A percentile compares a stretch with the other conserved stretches of the same genome.
Evolutionary conservation across 2,888 invertebrate species (phyloP).

Genomic region (Volucella bombylans): DNA sequence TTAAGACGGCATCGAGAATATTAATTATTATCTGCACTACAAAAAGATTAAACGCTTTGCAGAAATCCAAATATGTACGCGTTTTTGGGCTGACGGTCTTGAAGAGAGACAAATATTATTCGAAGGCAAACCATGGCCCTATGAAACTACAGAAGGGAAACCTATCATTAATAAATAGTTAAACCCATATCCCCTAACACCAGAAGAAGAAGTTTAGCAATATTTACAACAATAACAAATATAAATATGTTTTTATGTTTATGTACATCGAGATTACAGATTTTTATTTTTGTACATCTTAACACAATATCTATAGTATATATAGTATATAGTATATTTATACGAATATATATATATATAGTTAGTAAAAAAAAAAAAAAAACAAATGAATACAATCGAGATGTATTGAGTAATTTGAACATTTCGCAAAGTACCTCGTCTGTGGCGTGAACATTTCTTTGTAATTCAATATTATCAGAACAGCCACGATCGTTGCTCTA

Average conservation of each 20-base stretch:
- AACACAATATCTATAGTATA: conserved; percentile 59
- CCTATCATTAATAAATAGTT: neutral
- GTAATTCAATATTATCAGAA: conserved; percentile 83
- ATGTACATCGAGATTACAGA: conserved; percentile 62
- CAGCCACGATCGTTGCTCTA: conserved; percentile 83
- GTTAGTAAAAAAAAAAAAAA: conserved; percentile 38
- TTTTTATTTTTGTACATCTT: conserved; percentile 45
- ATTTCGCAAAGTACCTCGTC: conserved; percentile 83
- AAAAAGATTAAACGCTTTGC: too few relatives aligned
- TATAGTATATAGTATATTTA: neutral
- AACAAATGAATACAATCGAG: conserved; percentile 70
- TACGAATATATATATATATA: conserved; percentile 34
- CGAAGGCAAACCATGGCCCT: too few relatives aligned
- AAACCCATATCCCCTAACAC: neutral
- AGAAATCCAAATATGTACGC: too few relatives aligned
- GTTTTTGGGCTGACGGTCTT: too few relatives aligned
- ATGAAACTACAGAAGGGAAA: too few relatives aligned
- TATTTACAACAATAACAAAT: conserved; percentile 63
- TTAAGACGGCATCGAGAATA: too few relatives aligned
- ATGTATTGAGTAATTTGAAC: conserved; percentile 79
- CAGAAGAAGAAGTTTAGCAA: conserved; percentile 28
- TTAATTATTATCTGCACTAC: too few relatives aligned
- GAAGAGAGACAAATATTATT: too few relatives aligned
- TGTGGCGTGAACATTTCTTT: conserved; percentile 83
- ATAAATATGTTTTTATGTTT: conserved; percentile 34